These are phyloP conservation scores for Bambusicola thoracicus DNA, from an alignment of 2,113 vertebrate species.

Conservation along the genomic window DNA sequence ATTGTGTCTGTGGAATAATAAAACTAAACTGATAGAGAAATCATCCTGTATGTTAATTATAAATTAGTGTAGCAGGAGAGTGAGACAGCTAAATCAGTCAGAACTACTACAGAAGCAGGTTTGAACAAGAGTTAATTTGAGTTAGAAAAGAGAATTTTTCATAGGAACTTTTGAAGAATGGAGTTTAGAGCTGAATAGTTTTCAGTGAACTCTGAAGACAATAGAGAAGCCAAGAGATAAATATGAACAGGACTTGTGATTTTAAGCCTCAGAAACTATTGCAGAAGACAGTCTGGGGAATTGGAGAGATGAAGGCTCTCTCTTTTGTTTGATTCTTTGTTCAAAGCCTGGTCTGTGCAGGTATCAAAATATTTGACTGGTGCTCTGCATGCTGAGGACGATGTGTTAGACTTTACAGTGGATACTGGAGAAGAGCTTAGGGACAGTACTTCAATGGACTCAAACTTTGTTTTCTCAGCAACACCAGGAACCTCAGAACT, in stretches of 20 bases:
- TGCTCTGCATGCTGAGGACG: background rate
- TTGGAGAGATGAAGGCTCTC: background rate
- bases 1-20: background rate
- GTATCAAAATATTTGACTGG: background rate
- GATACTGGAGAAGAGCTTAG: background rate
- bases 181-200: background rate
- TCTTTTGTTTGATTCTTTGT: background rate
- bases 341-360: background rate
- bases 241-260: background rate
- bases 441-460: accelerated
- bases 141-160: background rate
- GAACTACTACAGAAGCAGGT: background rate
- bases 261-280: background rate
- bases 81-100: background rate
- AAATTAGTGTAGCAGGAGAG: background rate
- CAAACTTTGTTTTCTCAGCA: background rate
- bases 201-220: background rate
- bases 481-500: background rate
- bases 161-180: background rate
- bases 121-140: background rate
- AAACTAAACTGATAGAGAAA: background rate
- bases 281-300: background rate
- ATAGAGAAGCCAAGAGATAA: background rate
- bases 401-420: background rate
- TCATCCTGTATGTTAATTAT: background rate